Conservation (phyloP, 2,888 invertebrate genomes). For the Lapara coniferarum region DNA sequence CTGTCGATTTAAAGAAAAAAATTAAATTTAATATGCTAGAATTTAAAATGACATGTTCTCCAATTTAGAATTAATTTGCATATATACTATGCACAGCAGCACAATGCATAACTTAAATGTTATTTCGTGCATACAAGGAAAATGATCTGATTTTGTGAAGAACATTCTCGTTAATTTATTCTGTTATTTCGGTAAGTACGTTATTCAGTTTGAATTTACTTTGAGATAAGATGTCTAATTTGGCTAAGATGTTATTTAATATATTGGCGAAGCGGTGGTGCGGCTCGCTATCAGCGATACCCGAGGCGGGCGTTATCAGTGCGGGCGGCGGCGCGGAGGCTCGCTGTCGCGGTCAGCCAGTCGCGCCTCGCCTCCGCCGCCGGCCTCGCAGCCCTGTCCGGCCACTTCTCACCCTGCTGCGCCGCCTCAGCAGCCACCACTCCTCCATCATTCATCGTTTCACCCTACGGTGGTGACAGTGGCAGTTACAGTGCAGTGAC, state of each 20-base stretch:
- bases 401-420: not conserved
- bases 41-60: not conserved
- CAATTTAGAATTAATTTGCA: not conserved
- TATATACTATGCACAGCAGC: not conserved
- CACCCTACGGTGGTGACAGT: not conserved
- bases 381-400: conserved; percentile 29
- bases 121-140: not conserved
- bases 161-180: not conserved
- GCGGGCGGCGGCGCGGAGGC: conserved; percentile 30
- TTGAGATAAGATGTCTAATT: conserved; percentile 5
- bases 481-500: conserved; percentile 32
- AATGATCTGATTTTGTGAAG: not conserved
- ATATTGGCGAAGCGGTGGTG: not conserved
- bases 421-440: not conserved
- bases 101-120: too few relatives aligned
- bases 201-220: not conserved
- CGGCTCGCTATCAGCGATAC: conserved; percentile 38
- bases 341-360: conserved; percentile 39
- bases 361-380: conserved; percentile 48
- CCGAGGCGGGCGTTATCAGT: conserved; percentile 44
- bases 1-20: not conserved
- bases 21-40: not conserved
- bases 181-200: not conserved
- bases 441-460: not conserved
- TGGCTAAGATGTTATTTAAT: not conserved